Percentiles rank a stretch among this genome's conserved stretches.
phyloP scores from a whole-genome alignment of 2,888 invertebrate genomes.

The Agrilus cyanescens region DNA sequence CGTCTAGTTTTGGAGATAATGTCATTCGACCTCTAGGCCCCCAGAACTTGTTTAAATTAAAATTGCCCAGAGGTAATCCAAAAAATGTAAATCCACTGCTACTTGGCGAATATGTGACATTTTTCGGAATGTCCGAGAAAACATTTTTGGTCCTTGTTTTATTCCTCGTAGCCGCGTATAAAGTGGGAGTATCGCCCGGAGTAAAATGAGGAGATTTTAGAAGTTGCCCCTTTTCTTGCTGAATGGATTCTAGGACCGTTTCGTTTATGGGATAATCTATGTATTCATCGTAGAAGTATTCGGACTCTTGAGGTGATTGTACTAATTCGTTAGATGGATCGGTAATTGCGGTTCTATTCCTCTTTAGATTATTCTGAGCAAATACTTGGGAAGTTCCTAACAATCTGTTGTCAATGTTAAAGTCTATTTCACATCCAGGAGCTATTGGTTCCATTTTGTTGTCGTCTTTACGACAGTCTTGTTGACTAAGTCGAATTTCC shows the following conservation, averaged over 20 bases:
- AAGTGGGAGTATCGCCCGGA: constrained; percentile 47
- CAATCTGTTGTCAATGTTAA: constrained; percentile 32
- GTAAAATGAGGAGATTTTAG: constrained; percentile 35
- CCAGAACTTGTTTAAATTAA: constrained; percentile 55
- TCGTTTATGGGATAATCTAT: constrained; percentile 64
- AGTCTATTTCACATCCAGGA: constrained; percentile 60
- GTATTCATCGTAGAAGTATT: constrained; percentile 75
- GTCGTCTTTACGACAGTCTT: constrained; percentile 47
- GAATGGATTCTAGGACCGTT: constrained; percentile 29
- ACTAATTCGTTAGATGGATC: constrained; percentile 41
- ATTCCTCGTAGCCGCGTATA: constrained; percentile 41
- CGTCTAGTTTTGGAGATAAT: constrained; percentile 22
- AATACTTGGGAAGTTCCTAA: constrained; percentile 47
- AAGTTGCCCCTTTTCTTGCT: constrained; percentile 9
- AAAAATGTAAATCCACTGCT: constrained; percentile 69
- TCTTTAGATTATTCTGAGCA: constrained; percentile 41
- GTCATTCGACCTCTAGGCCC: constrained; percentile 31
- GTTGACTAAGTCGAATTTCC: constrained; percentile 56
- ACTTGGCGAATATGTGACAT: constrained; percentile 36
- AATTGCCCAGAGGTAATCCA: constrained; percentile 65
- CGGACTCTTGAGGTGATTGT: constrained; percentile 63
- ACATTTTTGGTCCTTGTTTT: constrained; percentile 19
- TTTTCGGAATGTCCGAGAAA: constrained; percentile 23
- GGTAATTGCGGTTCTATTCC: constrained; percentile 36
- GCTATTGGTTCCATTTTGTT: constrained; percentile 43